Conservation (phyloP, 1,140 invertebrate genomes). For the Leptopilina clavipes region DNA sequence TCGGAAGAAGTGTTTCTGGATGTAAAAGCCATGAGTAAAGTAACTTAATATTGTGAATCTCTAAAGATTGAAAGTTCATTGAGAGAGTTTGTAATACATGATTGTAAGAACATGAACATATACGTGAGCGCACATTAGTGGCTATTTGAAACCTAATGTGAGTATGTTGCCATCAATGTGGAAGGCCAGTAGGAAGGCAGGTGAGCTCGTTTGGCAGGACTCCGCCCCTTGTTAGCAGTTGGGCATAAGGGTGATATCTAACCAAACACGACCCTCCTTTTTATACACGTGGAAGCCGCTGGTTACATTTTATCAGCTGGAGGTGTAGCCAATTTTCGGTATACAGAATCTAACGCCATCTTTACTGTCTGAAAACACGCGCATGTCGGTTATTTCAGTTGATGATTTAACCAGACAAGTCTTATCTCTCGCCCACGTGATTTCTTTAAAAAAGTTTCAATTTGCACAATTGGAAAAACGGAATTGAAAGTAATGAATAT, state of each 20-base stretch:
- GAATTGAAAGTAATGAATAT: too few species aligned
- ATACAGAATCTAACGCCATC: slow-evolving; percentile 28
- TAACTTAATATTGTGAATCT: neutral
- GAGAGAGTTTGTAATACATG: neutral
- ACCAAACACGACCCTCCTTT: slow-evolving; percentile 62
- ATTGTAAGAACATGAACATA: slow-evolving; percentile 42
- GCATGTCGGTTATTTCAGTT: slow-evolving; percentile 13
- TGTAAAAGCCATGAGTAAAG: too few species aligned
- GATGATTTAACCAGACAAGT: neutral
- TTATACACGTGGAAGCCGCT: slow-evolving; percentile 51
- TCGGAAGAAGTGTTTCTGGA: too few species aligned
- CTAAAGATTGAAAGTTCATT: neutral
- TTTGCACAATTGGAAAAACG: too few species aligned
- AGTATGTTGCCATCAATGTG: slow-evolving; percentile 49
- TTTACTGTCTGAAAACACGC: slow-evolving; percentile 23
- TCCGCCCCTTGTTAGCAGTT: slow-evolving; percentile 72
- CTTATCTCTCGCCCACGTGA: neutral
- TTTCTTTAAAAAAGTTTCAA: too few species aligned
- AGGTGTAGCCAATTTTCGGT: slow-evolving; percentile 36
- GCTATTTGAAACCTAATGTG: slow-evolving; percentile 53
- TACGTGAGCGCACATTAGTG: slow-evolving; percentile 45
- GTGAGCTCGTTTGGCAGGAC: slow-evolving; percentile 64
- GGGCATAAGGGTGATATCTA: slow-evolving; percentile 71
- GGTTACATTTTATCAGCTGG: slow-evolving; percentile 54
- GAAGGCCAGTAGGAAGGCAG: slow-evolving; percentile 64